Base-by-base conservation (phyloP, 2,888 invertebrate species). In the Spilosoma lubricipeda region DNA sequence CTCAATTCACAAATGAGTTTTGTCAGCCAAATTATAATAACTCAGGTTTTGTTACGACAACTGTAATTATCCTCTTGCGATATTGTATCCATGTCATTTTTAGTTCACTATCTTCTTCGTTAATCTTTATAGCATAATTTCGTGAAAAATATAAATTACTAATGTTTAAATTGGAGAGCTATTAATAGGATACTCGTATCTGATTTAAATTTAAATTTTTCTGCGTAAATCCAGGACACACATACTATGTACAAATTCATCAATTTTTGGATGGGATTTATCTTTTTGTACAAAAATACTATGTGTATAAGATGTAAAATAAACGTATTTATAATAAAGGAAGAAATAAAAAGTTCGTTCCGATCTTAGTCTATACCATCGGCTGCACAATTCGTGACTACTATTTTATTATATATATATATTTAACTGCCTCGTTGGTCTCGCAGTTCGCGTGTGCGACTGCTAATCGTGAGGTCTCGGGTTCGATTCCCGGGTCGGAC, bases 11-110 rank as follows among this genome's bases (percentile, higher is more conserved):
- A 80, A 75, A 82, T 82, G 77, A 77, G 69, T 52, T 74, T 85
- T 78, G 83, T 77, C 74, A 78, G 76, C 36, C 56, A 68, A 77
- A 85, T 84, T 82, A 80, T 71, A 80, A 71, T 76, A 75, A 80
- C 72, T 74, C 73, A 71, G 70, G 18, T 71, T 78, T 85, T 42
- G 78, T 73, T 36, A 69, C 69, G 80, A 82, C 67, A 73, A 13
- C 23, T 67, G 72, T 78, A 71, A 82, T 82, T 82, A 71, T 76
- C 48, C 67, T 73, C 70, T 82, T 79, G 83, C 80, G 72, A 77
- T 70, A 71, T 67, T 36, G 68, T 72, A 64, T 72, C 64, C 67
- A 79, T 74, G 64, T 48, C 52, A 68, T 68, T 73, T 68, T 52
- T 73, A 65, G 36, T 65, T 67, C 36, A 27, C 27, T 42, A 67